Evolutionary conservation across 1,140 invertebrate genomes (phyloP).

Genomic region (Meloidogyne exigua): DNA sequence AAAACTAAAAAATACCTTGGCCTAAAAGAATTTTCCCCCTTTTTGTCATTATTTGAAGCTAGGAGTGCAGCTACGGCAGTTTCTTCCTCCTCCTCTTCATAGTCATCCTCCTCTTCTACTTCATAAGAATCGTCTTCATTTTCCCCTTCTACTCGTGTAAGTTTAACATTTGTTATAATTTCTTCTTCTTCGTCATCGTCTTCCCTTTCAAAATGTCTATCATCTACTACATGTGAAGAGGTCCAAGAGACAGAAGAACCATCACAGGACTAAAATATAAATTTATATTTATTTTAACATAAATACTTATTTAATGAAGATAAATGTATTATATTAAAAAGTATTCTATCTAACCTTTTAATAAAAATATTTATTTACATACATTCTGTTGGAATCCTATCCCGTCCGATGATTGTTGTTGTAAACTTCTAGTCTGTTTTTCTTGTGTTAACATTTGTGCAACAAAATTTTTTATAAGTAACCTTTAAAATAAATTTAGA

Average conservation of each 20-base stretch:
- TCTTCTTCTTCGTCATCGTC: not conserved
- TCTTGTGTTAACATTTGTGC: constrained; percentile 54
- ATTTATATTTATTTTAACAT: not conserved
- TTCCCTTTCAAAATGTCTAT: not conserved
- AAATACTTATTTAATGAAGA: too few relatives aligned
- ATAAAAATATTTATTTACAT: not conserved
- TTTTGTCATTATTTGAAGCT: not conserved
- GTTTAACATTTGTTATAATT: not conserved
- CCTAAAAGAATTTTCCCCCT: not conserved
- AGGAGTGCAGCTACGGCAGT: not conserved
- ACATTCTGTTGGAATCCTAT: not conserved
- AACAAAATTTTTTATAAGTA: constrained; percentile 55
- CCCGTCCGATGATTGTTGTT: not conserved
- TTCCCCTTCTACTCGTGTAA: not conserved
- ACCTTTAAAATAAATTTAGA: constrained; percentile 31
- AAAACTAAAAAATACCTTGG: not conserved
- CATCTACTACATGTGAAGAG: not conserved
- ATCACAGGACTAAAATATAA: not conserved
- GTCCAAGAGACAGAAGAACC: not conserved
- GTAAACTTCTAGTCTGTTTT: constrained; percentile 16
- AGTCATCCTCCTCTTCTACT: not conserved
- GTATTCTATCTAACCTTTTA: too few relatives aligned
- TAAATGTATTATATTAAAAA: too few relatives aligned
- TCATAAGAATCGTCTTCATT: not conserved
- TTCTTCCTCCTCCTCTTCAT: not conserved